Conservation (phyloP, 2,797 vertebrate genomes). For the Strix occidentalis region DNA sequence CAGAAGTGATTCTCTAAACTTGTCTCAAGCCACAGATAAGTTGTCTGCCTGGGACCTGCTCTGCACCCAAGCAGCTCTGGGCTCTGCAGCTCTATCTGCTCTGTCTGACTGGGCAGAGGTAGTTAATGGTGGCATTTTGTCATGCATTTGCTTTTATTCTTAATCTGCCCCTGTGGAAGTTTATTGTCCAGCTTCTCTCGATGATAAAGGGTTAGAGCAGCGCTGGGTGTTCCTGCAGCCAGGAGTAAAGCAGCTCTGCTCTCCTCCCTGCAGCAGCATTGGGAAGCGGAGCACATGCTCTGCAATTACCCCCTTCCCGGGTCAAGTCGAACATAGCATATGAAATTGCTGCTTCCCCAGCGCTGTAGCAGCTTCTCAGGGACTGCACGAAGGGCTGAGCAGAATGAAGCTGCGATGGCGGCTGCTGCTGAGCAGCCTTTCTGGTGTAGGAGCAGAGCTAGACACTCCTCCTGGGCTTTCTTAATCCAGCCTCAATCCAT, state of each 20-base stretch:
- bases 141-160: background rate
- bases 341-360: accelerated
- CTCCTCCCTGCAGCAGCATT: background rate
- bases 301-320: background rate
- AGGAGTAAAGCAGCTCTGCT: background rate
- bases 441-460: background rate
- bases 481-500: constrained; percentile 22
- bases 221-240: accelerated
- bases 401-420: background rate
- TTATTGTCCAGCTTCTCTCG: background rate
- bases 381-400: background rate
- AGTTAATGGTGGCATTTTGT: accelerated
- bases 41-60: background rate
- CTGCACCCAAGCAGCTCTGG: background rate
- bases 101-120: background rate
- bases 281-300: background rate
- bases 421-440: background rate
- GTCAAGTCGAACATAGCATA: accelerated
- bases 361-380: accelerated
- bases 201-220: accelerated
- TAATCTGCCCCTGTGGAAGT: background rate
- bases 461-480: background rate
- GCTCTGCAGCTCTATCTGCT: background rate
- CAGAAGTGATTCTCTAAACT: background rate
- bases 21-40: background rate